A percentile compares a stretch with the other conserved stretches of the same genome.
Conservation (phyloP, 1,140 invertebrate species). For the Caenorhabditis latens region DNA sequence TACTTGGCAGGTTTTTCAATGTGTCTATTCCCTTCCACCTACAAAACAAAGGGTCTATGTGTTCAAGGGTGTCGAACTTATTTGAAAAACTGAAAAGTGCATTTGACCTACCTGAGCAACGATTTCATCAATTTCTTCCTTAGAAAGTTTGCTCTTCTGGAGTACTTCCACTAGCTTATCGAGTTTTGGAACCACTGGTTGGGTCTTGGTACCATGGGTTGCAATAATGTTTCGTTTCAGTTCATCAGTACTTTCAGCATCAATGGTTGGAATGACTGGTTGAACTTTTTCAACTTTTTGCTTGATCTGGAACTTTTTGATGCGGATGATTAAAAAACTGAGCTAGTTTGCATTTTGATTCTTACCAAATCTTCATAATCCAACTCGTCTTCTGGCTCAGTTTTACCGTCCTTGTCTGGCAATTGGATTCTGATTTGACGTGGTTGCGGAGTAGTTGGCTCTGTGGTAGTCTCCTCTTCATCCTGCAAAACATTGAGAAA, state of each 20-base stretch:
- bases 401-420: constrained; percentile 39
- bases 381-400: constrained; percentile 57
- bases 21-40: constrained; percentile 56
- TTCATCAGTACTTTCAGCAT: constrained; percentile 21
- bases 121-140: constrained; percentile 64
- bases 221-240: not conserved
- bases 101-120: constrained; percentile 50
- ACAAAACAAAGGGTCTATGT: not conserved
- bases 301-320: not conserved
- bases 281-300: constrained; percentile 15
- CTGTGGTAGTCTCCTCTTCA: constrained; percentile 15
- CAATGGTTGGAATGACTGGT: not conserved
- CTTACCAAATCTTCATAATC: constrained; percentile 62
- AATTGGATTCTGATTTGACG: constrained; percentile 61
- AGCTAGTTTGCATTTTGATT: not conserved
- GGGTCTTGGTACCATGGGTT: constrained; percentile 46
- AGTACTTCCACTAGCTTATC: constrained; percentile 59
- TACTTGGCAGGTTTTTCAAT: constrained; percentile 55
- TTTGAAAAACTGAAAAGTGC: too few relatives aligned
- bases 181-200: constrained; percentile 58
- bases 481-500: not conserved
- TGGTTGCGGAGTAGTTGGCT: constrained; percentile 30
- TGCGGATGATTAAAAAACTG: constrained; percentile 17
- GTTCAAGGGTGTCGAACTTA: not conserved
- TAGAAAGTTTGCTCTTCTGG: constrained; percentile 61